Conservation (phyloP, 1,140 invertebrate species). For the Sinella curviseta region DNA sequence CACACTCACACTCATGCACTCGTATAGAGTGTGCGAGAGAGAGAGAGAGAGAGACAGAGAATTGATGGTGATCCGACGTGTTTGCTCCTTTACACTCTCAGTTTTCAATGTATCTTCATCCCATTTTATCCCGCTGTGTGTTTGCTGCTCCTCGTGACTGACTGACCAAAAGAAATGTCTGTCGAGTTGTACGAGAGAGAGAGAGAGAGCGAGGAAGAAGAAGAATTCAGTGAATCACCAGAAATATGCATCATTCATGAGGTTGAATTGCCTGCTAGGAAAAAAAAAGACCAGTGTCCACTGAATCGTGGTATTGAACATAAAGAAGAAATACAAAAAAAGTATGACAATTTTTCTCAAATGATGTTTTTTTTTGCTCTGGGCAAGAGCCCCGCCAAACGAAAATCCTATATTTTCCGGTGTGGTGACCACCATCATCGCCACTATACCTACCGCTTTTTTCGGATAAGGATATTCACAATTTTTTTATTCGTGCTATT, state of each 20-base stretch:
- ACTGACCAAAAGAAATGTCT: not conserved
- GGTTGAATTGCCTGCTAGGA: not conserved
- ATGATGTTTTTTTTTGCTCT: not conserved
- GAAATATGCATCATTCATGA: conserved; percentile 21
- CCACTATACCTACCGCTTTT: no score
- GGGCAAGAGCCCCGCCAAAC: not conserved
- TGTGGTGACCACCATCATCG: no score
- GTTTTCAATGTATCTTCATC: not conserved
- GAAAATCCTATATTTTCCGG: conserved; percentile 4
- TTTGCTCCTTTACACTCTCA: not conserved
- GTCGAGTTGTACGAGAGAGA: no score
- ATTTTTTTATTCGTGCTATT: no score
- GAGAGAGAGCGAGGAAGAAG: no score
- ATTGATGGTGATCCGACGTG: not conserved
- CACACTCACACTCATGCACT: no score
- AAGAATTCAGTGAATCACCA: not conserved
- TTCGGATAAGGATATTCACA: no score
- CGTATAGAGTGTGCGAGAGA: no score
- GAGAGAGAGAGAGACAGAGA: not conserved
- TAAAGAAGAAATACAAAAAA: not conserved
- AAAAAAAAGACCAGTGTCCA: no score
- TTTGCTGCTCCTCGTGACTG: not conserved
- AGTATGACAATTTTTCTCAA: not conserved
- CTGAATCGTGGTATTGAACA: not conserved
- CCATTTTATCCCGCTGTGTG: not conserved